phyloP scores from a whole-genome alignment of 2,797 vertebrate genomes.

The Rhinichthys osculus region DNA sequence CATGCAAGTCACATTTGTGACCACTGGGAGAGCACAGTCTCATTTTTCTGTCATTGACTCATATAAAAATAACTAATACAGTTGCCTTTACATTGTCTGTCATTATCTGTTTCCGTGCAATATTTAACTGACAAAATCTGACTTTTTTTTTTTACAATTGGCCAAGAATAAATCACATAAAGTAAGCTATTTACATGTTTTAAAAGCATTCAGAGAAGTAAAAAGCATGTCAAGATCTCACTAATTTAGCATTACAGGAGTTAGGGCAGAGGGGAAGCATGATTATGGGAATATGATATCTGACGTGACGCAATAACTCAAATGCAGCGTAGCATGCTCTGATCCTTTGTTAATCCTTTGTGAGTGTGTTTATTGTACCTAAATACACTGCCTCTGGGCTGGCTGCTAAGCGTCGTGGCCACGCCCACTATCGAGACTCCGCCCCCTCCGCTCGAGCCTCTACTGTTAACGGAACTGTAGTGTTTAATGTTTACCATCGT shows the following conservation, averaged over 20 bases:
- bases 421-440: background rate
- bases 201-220: background rate
- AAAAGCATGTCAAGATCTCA: background rate
- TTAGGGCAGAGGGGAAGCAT: background rate
- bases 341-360: background rate
- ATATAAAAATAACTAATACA: background rate
- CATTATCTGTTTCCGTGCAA: background rate
- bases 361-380: background rate
- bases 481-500: constrained; percentile 33
- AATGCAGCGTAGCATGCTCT: background rate
- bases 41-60: background rate
- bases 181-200: background rate
- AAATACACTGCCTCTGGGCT: constrained; percentile 7
- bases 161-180: background rate
- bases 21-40: background rate
- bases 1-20: background rate
- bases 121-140: background rate
- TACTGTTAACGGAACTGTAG: constrained; percentile 48
- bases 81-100: background rate
- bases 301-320: too few relatives aligned
- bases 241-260: background rate
- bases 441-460: background rate
- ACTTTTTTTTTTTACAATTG: background rate
- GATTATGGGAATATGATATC: background rate
- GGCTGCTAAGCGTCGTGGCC: background rate